These are phyloP conservation scores for Hepsetus odoe DNA, from an alignment of 2,113 vertebrate species.

Conservation along the genomic window DNA sequence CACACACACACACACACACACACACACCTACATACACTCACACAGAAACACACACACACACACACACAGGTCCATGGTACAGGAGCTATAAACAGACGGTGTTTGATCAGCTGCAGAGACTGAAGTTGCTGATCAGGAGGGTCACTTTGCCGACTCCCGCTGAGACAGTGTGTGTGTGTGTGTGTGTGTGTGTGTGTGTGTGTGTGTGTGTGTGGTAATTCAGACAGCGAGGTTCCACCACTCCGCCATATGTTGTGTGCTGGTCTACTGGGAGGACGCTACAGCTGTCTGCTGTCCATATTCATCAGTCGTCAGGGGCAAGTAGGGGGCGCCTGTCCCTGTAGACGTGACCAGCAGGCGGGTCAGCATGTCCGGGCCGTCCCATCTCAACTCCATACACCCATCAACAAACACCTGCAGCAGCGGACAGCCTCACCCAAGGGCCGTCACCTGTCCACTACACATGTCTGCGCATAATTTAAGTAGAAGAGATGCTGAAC, in stretches of 20 bases:
- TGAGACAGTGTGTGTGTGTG: constrained; percentile 1
- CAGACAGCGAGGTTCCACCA: neutral
- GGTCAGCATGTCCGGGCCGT: constrained; percentile 4
- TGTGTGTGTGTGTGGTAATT: neutral
- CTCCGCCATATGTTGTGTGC: constrained; percentile 20
- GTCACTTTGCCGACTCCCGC: constrained; percentile 9
- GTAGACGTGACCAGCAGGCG: constrained; percentile 19
- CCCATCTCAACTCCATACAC: neutral
- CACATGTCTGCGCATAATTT: too few species aligned
- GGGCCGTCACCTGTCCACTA: neutral
- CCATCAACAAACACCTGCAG: constrained; percentile 16
- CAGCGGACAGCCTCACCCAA: constrained; percentile 27
- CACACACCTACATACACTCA: neutral
- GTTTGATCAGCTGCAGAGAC: constrained; percentile 15
- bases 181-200: constrained; percentile 16
- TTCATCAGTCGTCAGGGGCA: constrained; percentile 19
- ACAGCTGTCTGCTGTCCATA: constrained; percentile 40
- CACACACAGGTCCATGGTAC: neutral
- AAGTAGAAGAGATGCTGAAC: too few species aligned
- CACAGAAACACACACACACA: neutral
- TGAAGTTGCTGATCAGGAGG: neutral
- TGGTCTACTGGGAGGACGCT: constrained; percentile 21
- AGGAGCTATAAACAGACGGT: neutral
- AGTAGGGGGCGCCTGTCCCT: neutral
- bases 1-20: too few species aligned